A percentile compares a stretch with the other conserved stretches of the same genome.
phyloP scores from a whole-genome alignment of 2,888 invertebrate genomes.

The Melinaea marsaeus region DNA sequence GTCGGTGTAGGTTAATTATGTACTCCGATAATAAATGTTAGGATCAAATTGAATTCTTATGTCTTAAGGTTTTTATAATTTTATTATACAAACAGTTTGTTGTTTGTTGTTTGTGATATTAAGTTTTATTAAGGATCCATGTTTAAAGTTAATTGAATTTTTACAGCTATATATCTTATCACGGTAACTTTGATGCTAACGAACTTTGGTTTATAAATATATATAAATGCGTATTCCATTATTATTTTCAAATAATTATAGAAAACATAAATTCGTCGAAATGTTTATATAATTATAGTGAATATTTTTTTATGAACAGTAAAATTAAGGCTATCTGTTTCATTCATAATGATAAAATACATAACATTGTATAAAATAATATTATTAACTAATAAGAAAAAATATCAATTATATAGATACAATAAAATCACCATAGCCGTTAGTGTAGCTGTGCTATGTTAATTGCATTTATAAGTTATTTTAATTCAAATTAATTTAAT shows the following conservation, averaged over 20 bases:
- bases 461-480: too few species aligned
- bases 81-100: slow-evolving; percentile 33
- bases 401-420: slow-evolving; percentile 1
- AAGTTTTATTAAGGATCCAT: slow-evolving; percentile 35
- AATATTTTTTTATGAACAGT: too few species aligned
- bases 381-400: neutral
- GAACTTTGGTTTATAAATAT: neutral
- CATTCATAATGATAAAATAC: neutral
- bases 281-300: too few species aligned
- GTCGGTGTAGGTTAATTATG: slow-evolving; percentile 33
- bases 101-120: slow-evolving; percentile 18
- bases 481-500: too few species aligned
- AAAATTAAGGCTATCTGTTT: too few species aligned
- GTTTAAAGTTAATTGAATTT: slow-evolving; percentile 36
- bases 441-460: too few species aligned
- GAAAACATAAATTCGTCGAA: too few species aligned
- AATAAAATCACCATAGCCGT: too few species aligned
- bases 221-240: neutral
- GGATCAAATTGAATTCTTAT: slow-evolving; percentile 36
- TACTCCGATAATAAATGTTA: slow-evolving; percentile 33
- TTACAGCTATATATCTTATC: slow-evolving; percentile 29
- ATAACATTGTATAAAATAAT: neutral
- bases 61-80: slow-evolving; percentile 33
- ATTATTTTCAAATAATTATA: too few species aligned
- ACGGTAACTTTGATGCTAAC: too few species aligned